Conservation (phyloP, 2,888 invertebrate genomes). For the Synanthedon myopaeformis region DNA sequence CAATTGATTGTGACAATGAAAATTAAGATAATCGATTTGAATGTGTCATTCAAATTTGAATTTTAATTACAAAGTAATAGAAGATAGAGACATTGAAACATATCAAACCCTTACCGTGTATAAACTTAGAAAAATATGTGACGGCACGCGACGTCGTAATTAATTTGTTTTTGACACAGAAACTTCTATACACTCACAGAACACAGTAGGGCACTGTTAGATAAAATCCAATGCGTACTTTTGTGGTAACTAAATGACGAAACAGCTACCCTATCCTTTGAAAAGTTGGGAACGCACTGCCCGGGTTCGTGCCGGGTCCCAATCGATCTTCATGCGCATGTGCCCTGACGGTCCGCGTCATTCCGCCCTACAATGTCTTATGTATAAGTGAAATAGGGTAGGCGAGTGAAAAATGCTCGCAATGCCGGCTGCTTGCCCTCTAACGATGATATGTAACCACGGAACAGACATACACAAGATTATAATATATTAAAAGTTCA, state of each 20-base stretch:
- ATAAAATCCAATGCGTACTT: constrained; percentile 46
- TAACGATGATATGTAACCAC: constrained; percentile 16
- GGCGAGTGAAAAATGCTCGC: constrained; percentile 38
- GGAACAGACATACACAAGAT: no score
- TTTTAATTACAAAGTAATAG: not conserved
- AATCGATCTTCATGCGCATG: constrained; percentile 63
- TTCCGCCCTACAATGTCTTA: constrained; percentile 60
- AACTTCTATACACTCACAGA: constrained; percentile 16
- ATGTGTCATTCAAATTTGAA: not conserved
- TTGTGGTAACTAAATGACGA: constrained; percentile 26
- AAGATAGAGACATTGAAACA: not conserved
- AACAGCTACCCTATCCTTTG: constrained; percentile 22
- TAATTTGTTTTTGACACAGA: constrained; percentile 4
- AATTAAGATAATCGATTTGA: no score
- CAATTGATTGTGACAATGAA: no score
- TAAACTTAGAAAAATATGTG: constrained; percentile 3
- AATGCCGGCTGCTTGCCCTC: constrained; percentile 13
- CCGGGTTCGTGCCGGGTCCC: constrained; percentile 38
- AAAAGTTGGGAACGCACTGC: constrained; percentile 41
- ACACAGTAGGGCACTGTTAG: constrained; percentile 4
- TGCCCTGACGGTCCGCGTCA: constrained; percentile 39
- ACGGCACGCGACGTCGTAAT: constrained; percentile 16
- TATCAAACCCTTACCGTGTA: constrained; percentile 11
- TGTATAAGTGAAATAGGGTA: constrained; percentile 52
- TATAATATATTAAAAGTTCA: no score